Evolutionary conservation across 2,797 vertebrate genomes (phyloP).

Genomic region (Hippocampus kuda): DNA sequence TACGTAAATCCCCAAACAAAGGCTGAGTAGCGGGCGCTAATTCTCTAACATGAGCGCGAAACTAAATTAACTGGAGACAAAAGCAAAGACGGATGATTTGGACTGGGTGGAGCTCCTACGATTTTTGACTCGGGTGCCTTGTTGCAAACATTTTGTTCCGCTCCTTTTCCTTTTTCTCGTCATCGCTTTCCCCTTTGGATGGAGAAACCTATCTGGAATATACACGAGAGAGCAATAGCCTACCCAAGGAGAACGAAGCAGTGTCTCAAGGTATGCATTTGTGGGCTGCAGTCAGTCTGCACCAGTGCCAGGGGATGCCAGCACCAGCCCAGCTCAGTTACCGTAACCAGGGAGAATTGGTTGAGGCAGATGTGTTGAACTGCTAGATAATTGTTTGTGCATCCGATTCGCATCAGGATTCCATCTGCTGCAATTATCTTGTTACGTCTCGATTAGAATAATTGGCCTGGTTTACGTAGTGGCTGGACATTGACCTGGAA

Average conservation of each 20-base stretch:
- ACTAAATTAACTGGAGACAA: slow-evolving; percentile 50
- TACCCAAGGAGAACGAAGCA: slow-evolving; percentile 39
- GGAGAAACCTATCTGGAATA: slow-evolving; percentile 32
- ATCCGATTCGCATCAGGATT: slow-evolving; percentile 43
- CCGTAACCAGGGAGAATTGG: slow-evolving; percentile 30
- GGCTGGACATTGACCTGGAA: slow-evolving; percentile 44
- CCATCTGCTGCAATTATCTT: slow-evolving; percentile 38
- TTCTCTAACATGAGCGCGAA: slow-evolving; percentile 60
- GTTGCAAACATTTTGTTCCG: slow-evolving; percentile 34
- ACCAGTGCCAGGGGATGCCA: slow-evolving; percentile 57
- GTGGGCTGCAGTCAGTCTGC: slow-evolving; percentile 45
- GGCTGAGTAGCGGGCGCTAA: slow-evolving; percentile 55
- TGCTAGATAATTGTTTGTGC: slow-evolving; percentile 33
- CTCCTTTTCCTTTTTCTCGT: slow-evolving; percentile 33
- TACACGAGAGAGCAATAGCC: slow-evolving; percentile 28
- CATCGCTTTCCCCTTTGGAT: slow-evolving; percentile 23
- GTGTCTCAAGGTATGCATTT: slow-evolving; percentile 40
- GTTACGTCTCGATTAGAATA: slow-evolving; percentile 40
- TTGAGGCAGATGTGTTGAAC: slow-evolving; percentile 25
- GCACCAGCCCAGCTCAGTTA: slow-evolving; percentile 37
- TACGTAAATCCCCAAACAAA: slow-evolving; percentile 59
- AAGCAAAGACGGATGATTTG: slow-evolving; percentile 38
- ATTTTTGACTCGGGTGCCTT: slow-evolving; percentile 48
- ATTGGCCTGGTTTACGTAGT: slow-evolving; percentile 62
- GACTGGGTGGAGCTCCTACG: slow-evolving; percentile 30